Evolutionary conservation across 2,113 vertebrate species (phyloP), one percentile per base, ranked within the genome.

Genomic region (Passer montanus): DNA sequence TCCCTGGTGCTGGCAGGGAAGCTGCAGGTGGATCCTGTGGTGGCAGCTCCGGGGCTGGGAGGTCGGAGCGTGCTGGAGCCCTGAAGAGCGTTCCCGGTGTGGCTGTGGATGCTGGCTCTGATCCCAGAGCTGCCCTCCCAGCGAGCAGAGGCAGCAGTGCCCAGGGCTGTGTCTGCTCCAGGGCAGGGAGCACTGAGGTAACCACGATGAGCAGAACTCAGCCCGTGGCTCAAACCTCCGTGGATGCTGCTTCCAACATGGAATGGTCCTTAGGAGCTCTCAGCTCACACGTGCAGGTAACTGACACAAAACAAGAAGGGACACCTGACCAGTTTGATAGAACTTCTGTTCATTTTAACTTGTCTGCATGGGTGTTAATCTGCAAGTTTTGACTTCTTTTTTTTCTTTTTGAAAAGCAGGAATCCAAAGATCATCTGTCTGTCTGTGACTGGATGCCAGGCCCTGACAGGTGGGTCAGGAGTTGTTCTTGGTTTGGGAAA

Each of bases 181-280:
- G 80, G 26, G 96, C 96, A 47, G 43, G 94, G 69, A 98, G 97
- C 66, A 97, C 97, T 4, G 95, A 97, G 27, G 74, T 97, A 24
- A 97, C 93, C 1, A 90, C 96, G 96, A 94, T 96, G 96, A 96
- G 43, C 53, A 96, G 85, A 62, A 83, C 39, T 10, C 43, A 23
- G 2, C 88, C 90, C 0, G 2, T 17, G 3, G 15, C 1, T 11
- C 72, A 77, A 18, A 87, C 14, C 24, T 68, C 11, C 1, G 73
- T 31, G 37, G 97, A 91, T 0, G 60, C 95, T 49, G 96, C 95
- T 23, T 97, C 95, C 72, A 96, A 94, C 46, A 96, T 97, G 1
- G 95, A 90, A 1, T 68, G n/a, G 55, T 31, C 55, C 35, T 22
- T 47, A 4, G 6, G 6, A 35, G 24, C 53, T 39, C 20, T 1